Conservation (phyloP, 2,797 vertebrate genomes). For the Pteropus rufus region DNA sequence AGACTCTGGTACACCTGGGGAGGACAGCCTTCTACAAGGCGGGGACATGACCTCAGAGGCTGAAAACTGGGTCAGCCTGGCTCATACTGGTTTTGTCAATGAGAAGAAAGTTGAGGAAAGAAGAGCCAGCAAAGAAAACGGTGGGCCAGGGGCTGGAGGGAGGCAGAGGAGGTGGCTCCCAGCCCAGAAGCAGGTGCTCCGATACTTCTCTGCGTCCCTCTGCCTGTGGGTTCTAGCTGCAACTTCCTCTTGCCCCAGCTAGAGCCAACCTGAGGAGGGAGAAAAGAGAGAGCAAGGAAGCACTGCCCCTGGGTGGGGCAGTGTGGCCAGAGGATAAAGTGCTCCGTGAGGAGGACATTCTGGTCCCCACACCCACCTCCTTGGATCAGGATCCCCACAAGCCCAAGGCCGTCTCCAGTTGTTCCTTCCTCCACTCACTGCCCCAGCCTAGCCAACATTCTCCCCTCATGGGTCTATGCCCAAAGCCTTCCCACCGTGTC, state of each 20-base stretch:
- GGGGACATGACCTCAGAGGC: neutral
- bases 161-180: neutral
- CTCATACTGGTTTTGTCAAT: neutral
- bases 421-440: neutral
- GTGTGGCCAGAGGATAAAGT: neutral
- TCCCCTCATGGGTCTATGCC: neutral
- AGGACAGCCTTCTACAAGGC: neutral
- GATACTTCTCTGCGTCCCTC: neutral
- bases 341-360: neutral
- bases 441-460: neutral
- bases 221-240: neutral
- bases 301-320: neutral
- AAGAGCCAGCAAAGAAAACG: too few relatives aligned
- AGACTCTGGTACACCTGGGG: neutral
- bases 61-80: neutral
- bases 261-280: neutral
- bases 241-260: neutral
- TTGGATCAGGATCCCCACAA: neutral
- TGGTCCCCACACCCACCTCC: neutral
- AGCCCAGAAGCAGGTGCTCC: neutral
- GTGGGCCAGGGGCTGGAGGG: rapidly evolving
- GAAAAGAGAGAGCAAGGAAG: neutral
- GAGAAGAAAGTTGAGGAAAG: neutral
- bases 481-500: neutral
- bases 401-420: neutral